These are phyloP conservation scores for Synchiropus splendidus DNA, from an alignment of 2,113 vertebrate genomes.

Conservation along the genomic window DNA sequence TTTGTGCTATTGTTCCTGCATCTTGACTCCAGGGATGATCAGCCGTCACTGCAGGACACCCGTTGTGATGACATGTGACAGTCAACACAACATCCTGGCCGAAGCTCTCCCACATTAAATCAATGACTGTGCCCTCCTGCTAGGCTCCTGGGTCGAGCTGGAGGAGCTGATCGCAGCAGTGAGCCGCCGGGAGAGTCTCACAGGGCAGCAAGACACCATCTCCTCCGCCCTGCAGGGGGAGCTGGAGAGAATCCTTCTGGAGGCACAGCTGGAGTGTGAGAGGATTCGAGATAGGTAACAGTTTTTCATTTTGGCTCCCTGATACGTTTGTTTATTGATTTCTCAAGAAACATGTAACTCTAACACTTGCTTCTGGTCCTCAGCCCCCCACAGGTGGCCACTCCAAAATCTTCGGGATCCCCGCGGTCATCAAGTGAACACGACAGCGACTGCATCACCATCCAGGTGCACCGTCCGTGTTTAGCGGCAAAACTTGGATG, in stretches of 20 bases:
- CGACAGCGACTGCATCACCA: constrained; percentile 58
- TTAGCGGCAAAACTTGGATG: no score
- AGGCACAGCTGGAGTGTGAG: constrained; percentile 66
- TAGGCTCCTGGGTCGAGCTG: constrained; percentile 68
- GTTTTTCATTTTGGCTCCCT: constrained; percentile 4
- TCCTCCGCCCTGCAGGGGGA: constrained; percentile 65
- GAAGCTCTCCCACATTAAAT: no score
- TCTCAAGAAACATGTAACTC: constrained; percentile 1
- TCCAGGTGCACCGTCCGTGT: constrained; percentile 61
- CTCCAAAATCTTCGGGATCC: constrained; percentile 43
- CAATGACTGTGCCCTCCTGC: no score
- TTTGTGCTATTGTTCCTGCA: no score
- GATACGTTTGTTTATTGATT: constrained; percentile 13
- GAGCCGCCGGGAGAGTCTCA: constrained; percentile 49
- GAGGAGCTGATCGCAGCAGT: constrained; percentile 56
- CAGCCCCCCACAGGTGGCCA: constrained; percentile 52
- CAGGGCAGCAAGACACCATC: constrained; percentile 45
- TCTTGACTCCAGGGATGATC: no score
- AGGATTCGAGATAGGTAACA: constrained; percentile 57
- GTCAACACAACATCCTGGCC: no score
- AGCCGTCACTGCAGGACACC: no score
- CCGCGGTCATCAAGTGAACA: constrained; percentile 49
- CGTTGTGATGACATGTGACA: no score
- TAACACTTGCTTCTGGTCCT: constrained; percentile 7
- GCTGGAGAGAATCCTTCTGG: constrained; percentile 66